Percentiles rank a stretch among this genome's conserved stretches.
phyloP scores from a whole-genome alignment of 2,113 vertebrate species.

The Poecile atricapillus region DNA sequence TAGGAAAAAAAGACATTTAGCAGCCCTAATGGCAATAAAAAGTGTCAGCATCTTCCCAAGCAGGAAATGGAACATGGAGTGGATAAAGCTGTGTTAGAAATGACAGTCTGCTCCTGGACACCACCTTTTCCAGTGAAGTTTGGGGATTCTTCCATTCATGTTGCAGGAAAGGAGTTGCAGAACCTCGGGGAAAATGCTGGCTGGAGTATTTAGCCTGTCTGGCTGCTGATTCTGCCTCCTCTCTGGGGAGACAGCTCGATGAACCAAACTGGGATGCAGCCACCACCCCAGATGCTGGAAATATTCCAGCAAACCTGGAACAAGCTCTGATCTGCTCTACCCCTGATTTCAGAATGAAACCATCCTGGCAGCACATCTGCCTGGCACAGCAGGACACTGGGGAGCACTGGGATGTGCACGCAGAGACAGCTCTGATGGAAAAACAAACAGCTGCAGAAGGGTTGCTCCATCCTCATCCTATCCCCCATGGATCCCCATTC shows the following conservation, averaged over 20 bases:
- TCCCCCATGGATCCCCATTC: neutral
- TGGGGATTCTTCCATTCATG: neutral
- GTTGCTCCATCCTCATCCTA: neutral
- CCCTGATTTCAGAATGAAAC: neutral
- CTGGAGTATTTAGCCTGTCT: neutral
- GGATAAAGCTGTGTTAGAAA: neutral
- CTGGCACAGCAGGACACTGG: neutral
- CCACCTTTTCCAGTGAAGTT: neutral
- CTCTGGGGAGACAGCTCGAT: rapidly evolving
- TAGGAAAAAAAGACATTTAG: neutral
- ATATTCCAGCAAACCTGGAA: neutral
- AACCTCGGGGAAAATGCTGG: neutral
- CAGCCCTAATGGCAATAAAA: neutral
- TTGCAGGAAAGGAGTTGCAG: neutral
- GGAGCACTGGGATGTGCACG: rapidly evolving
- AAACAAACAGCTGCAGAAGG: neutral
- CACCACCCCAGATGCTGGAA: neutral
- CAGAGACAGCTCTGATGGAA: neutral
- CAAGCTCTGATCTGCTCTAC: neutral
- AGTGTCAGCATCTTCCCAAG: neutral
- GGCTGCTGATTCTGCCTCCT: neutral
- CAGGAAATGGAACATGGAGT: neutral
- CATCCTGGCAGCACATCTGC: neutral
- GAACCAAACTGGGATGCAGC: neutral
- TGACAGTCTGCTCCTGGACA: neutral